Base-by-base conservation (phyloP, 1,140 invertebrate species). In the Caenorhabditis elegans region DNA sequence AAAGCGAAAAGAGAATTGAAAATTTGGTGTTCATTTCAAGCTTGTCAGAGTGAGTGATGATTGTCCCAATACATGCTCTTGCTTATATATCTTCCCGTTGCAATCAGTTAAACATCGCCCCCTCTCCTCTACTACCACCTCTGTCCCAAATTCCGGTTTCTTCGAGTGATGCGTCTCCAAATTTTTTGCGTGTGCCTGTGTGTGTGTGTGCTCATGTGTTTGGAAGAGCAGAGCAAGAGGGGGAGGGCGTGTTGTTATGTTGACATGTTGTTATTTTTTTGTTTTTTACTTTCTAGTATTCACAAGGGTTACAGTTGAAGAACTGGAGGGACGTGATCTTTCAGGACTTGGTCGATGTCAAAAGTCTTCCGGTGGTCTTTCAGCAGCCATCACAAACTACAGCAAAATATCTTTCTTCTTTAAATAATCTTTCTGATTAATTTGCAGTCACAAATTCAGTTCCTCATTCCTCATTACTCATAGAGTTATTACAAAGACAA, bases 171-270 rank as follows among this genome's bases (percentile, higher is more conserved):
- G 34, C 34, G 26, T 22, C 34, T 36, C n/a, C 10, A 31, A 34
- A 70, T 15, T 70, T 70, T 70, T 70, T 70, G 60, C 60, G 60
- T 70, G 60, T 70, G 43, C 34, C 10, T 70, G 34, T 17, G 60
- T 34, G 28, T 31, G 34, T 70, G 60, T 70, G 60, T 39, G 60
- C 34, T 36, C 26, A 36, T 60, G 22, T 60, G 55, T 70, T 31
- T 31, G 60, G 19, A 39, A 31, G 60, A 70, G 31, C 3, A n/a
- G 6, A 43, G n/a, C 3, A 22, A 10, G 17, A 8, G n/a, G 22
- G 24, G 51, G 24, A 26, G 8, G 22, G 13, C 6, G n/a, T 15
- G 47, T 49, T 60, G 53, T 60, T 17, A 17, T 31, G 28, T 31
- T 60, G 26, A 17, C 53, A 31, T 60, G 53, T 60, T 60, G 26